These are phyloP conservation scores for Notodromas monacha DNA, from an alignment of 2,888 invertebrate genomes.

Conservation along the genomic window DNA sequence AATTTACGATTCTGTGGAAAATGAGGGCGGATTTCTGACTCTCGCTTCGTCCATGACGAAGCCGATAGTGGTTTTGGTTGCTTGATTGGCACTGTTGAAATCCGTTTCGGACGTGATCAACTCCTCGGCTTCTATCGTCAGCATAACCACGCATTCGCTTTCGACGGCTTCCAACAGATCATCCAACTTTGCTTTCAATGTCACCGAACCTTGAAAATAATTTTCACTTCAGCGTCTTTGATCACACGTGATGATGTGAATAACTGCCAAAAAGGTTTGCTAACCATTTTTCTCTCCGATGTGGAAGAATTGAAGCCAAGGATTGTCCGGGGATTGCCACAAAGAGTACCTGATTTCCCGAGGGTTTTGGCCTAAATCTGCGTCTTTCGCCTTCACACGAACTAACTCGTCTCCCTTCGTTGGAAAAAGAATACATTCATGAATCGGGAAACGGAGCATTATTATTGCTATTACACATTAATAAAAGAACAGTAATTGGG, in stretches of 20 bases:
- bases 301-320: background rate
- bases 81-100: slow-evolving; percentile 21
- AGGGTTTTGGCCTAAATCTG: slow-evolving; percentile 53
- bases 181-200: background rate
- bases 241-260: slow-evolving; percentile 19
- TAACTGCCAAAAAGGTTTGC: slow-evolving; percentile 48
- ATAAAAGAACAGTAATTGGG: no score
- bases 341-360: slow-evolving; percentile 38
- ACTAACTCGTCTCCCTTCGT: slow-evolving; percentile 24
- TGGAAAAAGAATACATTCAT: no score
- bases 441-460: no score
- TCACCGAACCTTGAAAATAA: background rate
- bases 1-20: no score
- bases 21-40: slow-evolving; percentile 28
- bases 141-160: slow-evolving; percentile 40
- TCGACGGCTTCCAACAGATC: slow-evolving; percentile 32
- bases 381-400: slow-evolving; percentile 49
- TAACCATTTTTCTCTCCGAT: slow-evolving; percentile 42
- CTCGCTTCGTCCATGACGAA: slow-evolving; percentile 38
- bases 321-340: slow-evolving; percentile 1
- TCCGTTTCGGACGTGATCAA: slow-evolving; percentile 18
- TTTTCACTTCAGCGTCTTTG: background rate
- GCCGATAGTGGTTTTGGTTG: slow-evolving; percentile 46
- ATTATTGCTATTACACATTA: no score
- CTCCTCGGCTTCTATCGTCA: slow-evolving; percentile 57